Percentiles rank a stretch among this genome's conserved stretches.
Evolutionary conservation across 2,888 invertebrate genomes (phyloP).

Genomic region (Automeris io): DNA sequence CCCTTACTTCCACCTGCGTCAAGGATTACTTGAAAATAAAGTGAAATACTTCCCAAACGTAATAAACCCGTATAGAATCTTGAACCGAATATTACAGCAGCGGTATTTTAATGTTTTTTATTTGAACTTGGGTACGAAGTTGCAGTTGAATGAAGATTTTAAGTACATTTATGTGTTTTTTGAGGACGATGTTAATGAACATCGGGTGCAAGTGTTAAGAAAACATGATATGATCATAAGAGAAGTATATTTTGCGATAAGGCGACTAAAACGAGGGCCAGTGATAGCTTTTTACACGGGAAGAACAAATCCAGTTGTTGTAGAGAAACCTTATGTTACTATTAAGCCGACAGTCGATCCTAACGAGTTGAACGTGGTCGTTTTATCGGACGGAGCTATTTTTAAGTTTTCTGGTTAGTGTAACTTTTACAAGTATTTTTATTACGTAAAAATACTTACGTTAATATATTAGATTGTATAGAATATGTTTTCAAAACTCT

Average conservation of each 20-base stretch:
- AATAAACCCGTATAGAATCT: conserved; percentile 28
- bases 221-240: conserved; percentile 45
- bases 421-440: no score
- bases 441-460: no score
- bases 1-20: conserved; percentile 33
- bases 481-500: no score
- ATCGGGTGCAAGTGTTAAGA: conserved; percentile 25
- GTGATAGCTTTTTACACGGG: conserved; percentile 53
- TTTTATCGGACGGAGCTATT: conserved; percentile 34
- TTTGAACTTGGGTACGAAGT: conserved; percentile 22
- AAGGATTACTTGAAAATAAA: conserved; percentile 25
- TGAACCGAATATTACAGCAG: conserved; percentile 29
- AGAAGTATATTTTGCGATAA: conserved; percentile 30
- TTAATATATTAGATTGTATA: no score
- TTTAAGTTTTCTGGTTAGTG: conserved; percentile 43
- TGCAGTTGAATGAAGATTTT: conserved; percentile 26
- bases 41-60: conserved; percentile 46
- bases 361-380: conserved; percentile 23
- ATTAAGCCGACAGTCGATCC: conserved; percentile 12
- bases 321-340: conserved; percentile 19
- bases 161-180: conserved; percentile 49
- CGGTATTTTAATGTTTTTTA: conserved; percentile 27
- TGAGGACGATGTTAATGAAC: conserved; percentile 29
- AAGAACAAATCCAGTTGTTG: conserved; percentile 34
- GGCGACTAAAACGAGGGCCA: conserved; percentile 25